Percentiles rank a stretch among this genome's conserved stretches.
These are phyloP conservation scores for Hypotaenidia okinawae DNA, from an alignment of 2,797 vertebrate species.

Conservation along the genomic window DNA sequence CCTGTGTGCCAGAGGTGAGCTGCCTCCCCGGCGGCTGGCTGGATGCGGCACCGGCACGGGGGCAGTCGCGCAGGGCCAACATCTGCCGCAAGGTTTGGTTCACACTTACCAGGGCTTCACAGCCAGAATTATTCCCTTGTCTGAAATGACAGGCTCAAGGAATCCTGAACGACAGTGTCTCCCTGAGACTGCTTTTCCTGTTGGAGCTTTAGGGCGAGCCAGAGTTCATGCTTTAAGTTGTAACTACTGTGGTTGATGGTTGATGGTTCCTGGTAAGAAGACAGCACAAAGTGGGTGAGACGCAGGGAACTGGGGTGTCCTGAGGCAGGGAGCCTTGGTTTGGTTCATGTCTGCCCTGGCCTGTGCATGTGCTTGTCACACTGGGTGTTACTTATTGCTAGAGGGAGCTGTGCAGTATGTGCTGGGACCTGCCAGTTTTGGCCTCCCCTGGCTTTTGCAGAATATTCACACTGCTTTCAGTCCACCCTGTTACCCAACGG, in stretches of 20 bases:
- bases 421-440: background rate
- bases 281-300: background rate
- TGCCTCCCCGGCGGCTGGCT: background rate
- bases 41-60: background rate
- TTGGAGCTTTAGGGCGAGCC: background rate
- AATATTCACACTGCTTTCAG: background rate
- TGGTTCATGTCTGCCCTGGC: background rate
- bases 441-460: background rate
- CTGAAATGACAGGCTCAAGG: background rate
- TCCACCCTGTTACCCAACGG: background rate
- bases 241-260: background rate
- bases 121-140: background rate
- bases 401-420: background rate
- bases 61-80: background rate
- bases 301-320: background rate
- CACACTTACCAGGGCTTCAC: background rate
- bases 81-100: background rate
- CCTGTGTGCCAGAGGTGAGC: rapidly evolving
- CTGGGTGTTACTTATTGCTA: background rate
- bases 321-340: background rate
- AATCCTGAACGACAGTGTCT: background rate
- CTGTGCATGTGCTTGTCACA: background rate
- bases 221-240: background rate
- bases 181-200: background rate
- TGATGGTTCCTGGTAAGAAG: background rate